These are phyloP conservation scores for Myotis lucifugus DNA, from an alignment of 2,113 vertebrate genomes.

Conservation along the genomic window DNA sequence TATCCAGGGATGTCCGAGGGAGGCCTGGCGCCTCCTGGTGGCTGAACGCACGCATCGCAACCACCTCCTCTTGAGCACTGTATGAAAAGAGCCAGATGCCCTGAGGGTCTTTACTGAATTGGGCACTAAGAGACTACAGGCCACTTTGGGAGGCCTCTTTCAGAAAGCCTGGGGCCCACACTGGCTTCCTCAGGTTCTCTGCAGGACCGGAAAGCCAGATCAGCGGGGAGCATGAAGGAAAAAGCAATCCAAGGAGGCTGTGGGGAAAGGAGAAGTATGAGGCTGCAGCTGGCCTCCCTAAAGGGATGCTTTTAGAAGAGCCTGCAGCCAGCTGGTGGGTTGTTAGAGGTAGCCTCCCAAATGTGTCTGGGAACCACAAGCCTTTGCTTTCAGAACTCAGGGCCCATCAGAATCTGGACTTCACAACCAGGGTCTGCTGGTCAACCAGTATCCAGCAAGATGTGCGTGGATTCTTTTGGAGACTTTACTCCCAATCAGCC, in stretches of 20 bases:
- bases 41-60: accelerated
- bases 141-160: not conserved
- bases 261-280: not conserved
- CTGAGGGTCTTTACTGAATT: accelerated
- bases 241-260: not conserved
- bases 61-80: accelerated
- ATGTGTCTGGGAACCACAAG: no score
- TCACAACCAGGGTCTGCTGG: no score
- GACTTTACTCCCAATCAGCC: no score
- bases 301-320: not conserved
- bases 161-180: not conserved
- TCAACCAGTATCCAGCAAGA: not conserved
- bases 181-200: not conserved
- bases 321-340: not conserved
- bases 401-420: no score
- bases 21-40: not conserved
- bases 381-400: no score
- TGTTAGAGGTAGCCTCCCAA: no score
- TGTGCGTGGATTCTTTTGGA: not conserved
- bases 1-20: not conserved
- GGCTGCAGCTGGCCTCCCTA: not conserved
- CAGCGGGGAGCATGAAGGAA: no score
- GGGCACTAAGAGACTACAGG: not conserved
- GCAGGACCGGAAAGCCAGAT: not conserved
- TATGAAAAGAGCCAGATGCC: no score